Evolutionary conservation across 2,888 invertebrate species (phyloP).

Genomic region (Pseudanteris insignis): DNA sequence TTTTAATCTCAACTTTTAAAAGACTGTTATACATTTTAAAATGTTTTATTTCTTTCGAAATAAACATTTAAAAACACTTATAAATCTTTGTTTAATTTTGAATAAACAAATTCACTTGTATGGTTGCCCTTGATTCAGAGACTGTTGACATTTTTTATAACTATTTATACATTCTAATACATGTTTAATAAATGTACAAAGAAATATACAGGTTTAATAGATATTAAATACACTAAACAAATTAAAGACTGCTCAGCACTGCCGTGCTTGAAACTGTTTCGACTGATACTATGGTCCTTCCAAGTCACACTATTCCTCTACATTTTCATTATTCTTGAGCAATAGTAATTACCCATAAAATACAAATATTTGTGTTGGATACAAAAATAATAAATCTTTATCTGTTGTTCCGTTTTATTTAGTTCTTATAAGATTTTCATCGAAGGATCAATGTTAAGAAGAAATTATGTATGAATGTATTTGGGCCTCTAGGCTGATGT

Average conservation of each 20-base stretch:
- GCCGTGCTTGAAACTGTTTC: constrained; percentile 10
- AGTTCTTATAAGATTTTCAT: constrained; percentile 17
- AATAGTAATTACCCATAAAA: constrained; percentile 27
- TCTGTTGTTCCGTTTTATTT: constrained; percentile 30
- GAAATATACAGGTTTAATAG: constrained; percentile 8
- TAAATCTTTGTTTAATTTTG: too few species aligned
- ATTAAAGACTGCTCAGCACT: constrained; percentile 36
- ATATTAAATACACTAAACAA: constrained; percentile 11
- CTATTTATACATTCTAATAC: constrained; percentile 1
- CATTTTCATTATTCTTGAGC: constrained; percentile 21
- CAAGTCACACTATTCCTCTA: constrained; percentile 8
- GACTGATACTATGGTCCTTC: constrained; percentile 19
- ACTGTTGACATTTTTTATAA: constrained; percentile 11
- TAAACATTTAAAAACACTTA: too few species aligned
- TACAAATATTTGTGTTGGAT: constrained; percentile 21
- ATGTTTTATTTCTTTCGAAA: too few species aligned
- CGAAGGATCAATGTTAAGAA: constrained; percentile 16
- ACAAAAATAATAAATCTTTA: constrained; percentile 24
- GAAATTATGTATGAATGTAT: too few species aligned
- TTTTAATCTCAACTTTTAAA: too few species aligned
- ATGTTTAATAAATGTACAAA: constrained; percentile 10
- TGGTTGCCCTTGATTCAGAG: constrained; percentile 16
- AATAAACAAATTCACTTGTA: too few species aligned
- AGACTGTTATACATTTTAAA: too few species aligned
- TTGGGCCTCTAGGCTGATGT: too few species aligned